phyloP scores from a whole-genome alignment of 2,888 invertebrate species.

The Drosophila nigritarsus region DNA sequence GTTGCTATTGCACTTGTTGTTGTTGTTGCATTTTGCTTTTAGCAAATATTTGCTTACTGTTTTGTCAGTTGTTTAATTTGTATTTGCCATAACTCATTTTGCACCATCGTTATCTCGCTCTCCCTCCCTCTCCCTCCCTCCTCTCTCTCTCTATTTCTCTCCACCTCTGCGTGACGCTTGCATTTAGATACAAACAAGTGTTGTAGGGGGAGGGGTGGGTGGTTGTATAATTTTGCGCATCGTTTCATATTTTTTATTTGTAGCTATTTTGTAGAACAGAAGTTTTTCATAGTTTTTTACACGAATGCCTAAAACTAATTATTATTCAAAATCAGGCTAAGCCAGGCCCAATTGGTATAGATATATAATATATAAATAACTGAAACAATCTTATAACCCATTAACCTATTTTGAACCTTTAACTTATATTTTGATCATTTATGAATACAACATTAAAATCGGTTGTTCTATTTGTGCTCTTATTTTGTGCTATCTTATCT shows the following conservation, averaged over 20 bases:
- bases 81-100: conserved; percentile 52
- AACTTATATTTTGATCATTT: not conserved
- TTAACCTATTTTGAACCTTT: not conserved
- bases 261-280: not conserved
- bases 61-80: conserved; percentile 62
- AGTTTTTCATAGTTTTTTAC: not conserved
- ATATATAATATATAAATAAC: not conserved
- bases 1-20: conserved; percentile 15
- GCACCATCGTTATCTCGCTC: conserved; percentile 31
- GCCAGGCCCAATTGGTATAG: not conserved
- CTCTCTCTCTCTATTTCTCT: not conserved
- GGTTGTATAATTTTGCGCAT: conserved; percentile 5
- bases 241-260: not conserved
- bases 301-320: not conserved
- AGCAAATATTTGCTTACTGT: conserved; percentile 58
- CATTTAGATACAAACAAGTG: conserved; percentile 41
- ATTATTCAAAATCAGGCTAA: not conserved
- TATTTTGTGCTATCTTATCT: too few relatives aligned
- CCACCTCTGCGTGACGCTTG: conserved; percentile 34
- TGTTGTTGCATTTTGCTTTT: conserved; percentile 45
- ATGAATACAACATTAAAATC: not conserved
- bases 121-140: not conserved
- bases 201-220: too few relatives aligned
- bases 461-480: not conserved
- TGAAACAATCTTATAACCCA: not conserved